Evolutionary conservation across 1,140 invertebrate genomes (phyloP), one percentile per base, ranked within the genome.

Genomic region (Trachymyrmex septentrionalis): DNA sequence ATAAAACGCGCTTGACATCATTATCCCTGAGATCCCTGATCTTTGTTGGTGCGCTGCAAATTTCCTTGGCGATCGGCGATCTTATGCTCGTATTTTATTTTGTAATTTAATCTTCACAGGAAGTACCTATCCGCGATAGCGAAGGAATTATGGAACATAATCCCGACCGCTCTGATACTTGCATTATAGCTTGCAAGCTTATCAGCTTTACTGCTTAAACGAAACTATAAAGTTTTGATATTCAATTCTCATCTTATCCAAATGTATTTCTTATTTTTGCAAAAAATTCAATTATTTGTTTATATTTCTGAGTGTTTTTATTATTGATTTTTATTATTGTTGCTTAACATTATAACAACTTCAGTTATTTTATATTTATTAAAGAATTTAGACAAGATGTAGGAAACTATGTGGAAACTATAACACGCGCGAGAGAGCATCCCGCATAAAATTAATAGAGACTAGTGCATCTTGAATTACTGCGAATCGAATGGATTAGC

Each of bases 1-100:
- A 84, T 84, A 75, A 84, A 84, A 75, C 38, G 38, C 27, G 38
- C 53, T 50, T 75, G 80, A 84, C 24, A 84, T 84, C 80, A 34
- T 84, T 84, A 84, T 84, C 69, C 78, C 38, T 2, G 38, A 16
- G 38, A 50, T 48, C 21, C 7, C 19, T 27, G 55, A 72, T 50
- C 44, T 63, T 61, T 75, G 38, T 55, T 21, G 77, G 59, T 1
- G n/a, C 5, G 38, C n/a, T 34, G 12, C 3, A 84, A 61, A 50
- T 84, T 84, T 84, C n/a, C 71, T 50, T 50, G 27, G 5, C 69
- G 69, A 73, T 84, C 67, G 30, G 5, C 55, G 64, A 59, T 21
- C 27, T 53, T 21, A 30, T 12, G 3, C 9, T 71, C 34, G 19
- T 14, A 21, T 84, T 73, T 84, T 84, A 84, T 73, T 50, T 61